Evolutionary conservation across 2,888 invertebrate genomes (phyloP).

Genomic region (Eupithecia exiguata): DNA sequence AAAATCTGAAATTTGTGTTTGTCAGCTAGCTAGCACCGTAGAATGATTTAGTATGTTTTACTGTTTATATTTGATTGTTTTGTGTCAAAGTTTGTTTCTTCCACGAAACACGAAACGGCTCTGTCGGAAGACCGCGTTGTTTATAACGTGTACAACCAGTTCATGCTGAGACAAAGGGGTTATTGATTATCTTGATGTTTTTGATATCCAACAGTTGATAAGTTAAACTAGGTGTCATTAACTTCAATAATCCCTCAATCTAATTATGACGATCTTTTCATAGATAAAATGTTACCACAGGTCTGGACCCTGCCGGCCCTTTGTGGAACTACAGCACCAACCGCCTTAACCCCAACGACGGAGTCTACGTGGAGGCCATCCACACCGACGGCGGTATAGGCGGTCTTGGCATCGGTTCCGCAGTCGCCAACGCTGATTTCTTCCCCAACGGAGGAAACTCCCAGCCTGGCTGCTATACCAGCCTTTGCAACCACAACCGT

Average conservation of each 20-base stretch:
- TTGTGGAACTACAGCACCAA: constrained; percentile 54
- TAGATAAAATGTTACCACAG: constrained; percentile 41
- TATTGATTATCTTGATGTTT: neutral
- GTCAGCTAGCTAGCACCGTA: too few relatives aligned
- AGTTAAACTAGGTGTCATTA: neutral
- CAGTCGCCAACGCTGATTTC: constrained; percentile 81
- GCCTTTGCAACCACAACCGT: constrained; percentile 62
- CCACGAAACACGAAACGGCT: too few relatives aligned
- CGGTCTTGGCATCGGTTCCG: constrained; percentile 69
- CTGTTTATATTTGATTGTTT: too few relatives aligned
- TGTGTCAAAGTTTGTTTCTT: too few relatives aligned
- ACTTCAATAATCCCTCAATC: neutral
- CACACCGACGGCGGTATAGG: constrained; percentile 74
- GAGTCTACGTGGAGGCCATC: constrained; percentile 61
- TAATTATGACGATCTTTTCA: neutral
- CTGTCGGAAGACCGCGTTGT: too few relatives aligned
- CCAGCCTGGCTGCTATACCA: constrained; percentile 61
- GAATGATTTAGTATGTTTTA: too few relatives aligned
- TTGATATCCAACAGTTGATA: neutral
- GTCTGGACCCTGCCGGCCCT: constrained; percentile 65
- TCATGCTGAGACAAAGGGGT: neutral
- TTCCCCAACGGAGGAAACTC: constrained; percentile 82
- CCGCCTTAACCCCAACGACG: constrained; percentile 59
- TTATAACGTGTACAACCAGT: too few relatives aligned
- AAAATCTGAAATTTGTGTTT: too few relatives aligned